Conservation (phyloP, 2,797 vertebrate species). For the Eulemur coronatus region DNA sequence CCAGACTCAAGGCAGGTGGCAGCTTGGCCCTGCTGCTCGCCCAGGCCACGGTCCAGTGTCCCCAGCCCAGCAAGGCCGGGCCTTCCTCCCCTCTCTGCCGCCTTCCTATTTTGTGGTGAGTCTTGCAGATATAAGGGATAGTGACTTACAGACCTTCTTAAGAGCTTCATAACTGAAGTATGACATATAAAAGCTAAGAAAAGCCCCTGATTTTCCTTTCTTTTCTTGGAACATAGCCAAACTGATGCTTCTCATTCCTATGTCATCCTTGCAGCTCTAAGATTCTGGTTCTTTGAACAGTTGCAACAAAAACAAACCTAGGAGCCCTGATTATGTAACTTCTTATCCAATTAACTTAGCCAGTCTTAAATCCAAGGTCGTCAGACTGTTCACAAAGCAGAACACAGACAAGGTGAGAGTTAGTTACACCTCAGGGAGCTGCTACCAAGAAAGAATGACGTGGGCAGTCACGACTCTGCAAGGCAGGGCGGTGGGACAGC, state of each 20-base stretch:
- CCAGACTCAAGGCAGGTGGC: not conserved
- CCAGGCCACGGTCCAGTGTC: not conserved
- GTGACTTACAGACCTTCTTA: not conserved
- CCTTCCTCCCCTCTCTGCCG: not conserved
- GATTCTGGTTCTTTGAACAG: not conserved
- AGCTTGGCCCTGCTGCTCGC: no score
- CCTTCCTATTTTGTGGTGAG: not conserved
- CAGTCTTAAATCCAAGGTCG: not conserved
- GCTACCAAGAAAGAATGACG: no score
- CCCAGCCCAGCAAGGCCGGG: fast-evolving
- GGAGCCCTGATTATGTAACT: not conserved
- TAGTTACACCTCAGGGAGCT: no score
- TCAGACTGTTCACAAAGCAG: no score
- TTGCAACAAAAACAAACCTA: not conserved
- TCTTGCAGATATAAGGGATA: no score
- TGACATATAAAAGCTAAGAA: not conserved
- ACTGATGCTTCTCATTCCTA: not conserved
- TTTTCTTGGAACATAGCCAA: not conserved
- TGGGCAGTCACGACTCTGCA: no score
- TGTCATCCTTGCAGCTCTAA: no score
- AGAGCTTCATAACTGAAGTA: not conserved
- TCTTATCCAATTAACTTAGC: not conserved
- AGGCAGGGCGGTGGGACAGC: not conserved
- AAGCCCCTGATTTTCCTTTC: not conserved
- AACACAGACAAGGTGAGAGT: not conserved